Conservation (phyloP, 2,888 invertebrate genomes). For the Scaptomyza parva region DNA sequence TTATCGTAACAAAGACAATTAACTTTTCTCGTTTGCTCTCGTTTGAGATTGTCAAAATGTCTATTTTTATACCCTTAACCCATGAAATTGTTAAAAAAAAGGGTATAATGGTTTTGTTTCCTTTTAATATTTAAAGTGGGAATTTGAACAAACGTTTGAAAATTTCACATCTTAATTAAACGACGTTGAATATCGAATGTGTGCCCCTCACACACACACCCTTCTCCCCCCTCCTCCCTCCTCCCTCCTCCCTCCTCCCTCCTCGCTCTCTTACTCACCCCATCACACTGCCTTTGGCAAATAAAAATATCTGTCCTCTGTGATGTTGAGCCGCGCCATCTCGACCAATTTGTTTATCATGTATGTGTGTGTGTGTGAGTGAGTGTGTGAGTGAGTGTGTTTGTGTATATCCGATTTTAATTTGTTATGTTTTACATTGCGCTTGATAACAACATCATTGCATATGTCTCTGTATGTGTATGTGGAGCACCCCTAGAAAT, state of each 20-base stretch:
- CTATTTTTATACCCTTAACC: too few species aligned
- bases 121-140: too few species aligned
- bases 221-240: background rate
- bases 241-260: background rate
- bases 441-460: conserved; percentile 39
- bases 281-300: background rate
- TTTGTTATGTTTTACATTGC: conserved; percentile 57
- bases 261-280: too few species aligned
- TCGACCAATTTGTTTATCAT: conserved; percentile 10
- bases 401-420: conserved; percentile 51
- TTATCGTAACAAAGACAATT: too few species aligned
- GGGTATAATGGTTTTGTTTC: too few species aligned
- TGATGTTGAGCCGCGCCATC: background rate
- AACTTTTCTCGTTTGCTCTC: too few species aligned
- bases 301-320: background rate
- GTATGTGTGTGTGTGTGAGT: background rate
- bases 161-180: conserved; percentile 15
- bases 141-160: too few species aligned
- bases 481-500: background rate
- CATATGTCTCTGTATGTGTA: conserved; percentile 3
- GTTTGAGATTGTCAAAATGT: too few species aligned
- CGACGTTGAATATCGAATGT: background rate
- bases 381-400: background rate
- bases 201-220: background rate
- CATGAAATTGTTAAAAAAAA: too few species aligned